A percentile compares a stretch with the other conserved stretches of the same genome.
phyloP scores from a whole-genome alignment of 2,888 invertebrate genomes.

The Perizoma affinitatum region DNA sequence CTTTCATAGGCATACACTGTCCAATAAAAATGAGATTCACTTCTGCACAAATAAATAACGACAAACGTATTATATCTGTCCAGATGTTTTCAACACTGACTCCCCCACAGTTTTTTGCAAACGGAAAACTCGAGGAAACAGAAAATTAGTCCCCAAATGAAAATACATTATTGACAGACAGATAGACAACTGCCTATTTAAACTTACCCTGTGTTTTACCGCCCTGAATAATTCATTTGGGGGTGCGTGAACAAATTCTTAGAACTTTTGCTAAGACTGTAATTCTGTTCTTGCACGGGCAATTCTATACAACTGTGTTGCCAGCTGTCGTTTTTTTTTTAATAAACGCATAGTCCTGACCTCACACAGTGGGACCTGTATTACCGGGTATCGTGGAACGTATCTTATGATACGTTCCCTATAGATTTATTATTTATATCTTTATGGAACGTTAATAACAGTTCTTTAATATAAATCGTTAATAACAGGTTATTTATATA shows the following conservation, averaged over 20 bases:
- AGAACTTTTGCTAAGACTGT: conserved; percentile 44
- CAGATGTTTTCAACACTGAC: conserved; percentile 5
- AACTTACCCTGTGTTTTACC: conserved; percentile 59
- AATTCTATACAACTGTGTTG: not conserved
- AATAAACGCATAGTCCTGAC: no score
- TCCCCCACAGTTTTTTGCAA: conserved; percentile 30
- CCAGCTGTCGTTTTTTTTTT: no score
- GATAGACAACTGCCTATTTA: conserved; percentile 61
- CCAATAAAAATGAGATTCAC: no score
- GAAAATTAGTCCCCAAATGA: conserved; percentile 57
- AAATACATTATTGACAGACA: conserved; percentile 66
- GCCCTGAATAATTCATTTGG: conserved; percentile 67
- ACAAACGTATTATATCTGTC: not conserved
- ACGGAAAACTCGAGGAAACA: conserved; percentile 39
- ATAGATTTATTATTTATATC: no score
- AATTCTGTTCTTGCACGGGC: conserved; percentile 6
- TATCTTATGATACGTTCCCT: no score
- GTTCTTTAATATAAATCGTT: no score
- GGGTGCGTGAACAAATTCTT: conserved; percentile 64
- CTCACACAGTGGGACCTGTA: no score
- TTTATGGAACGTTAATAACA: no score
- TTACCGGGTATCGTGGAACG: no score
- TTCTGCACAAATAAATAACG: not conserved
- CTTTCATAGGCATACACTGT: no score
- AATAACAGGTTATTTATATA: no score